Conservation (phyloP, 1,140 invertebrate genomes). For the Thereuonema tuberculata region DNA sequence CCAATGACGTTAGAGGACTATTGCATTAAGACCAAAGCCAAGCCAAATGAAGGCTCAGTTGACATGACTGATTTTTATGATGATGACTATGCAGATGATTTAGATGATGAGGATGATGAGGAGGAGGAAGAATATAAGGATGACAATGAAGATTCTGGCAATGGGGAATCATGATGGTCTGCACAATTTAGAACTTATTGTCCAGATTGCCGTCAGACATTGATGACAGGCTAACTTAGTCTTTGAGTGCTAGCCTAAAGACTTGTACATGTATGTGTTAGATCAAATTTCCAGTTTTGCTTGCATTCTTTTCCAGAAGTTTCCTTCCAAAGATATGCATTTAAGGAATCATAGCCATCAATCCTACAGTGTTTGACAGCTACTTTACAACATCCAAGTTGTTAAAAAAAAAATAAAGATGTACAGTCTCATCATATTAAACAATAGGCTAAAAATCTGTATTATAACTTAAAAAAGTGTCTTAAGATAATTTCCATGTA, state of each 20-base stretch:
- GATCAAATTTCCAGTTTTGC: not conserved
- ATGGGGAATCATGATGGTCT: slow-evolving; percentile 26
- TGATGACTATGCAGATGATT: slow-evolving; percentile 64
- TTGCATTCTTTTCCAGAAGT: not conserved
- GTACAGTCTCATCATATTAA: no score
- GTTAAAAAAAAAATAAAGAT: no score
- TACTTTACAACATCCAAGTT: no score
- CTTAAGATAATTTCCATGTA: no score
- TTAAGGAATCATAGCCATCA: not conserved
- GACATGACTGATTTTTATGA: slow-evolving; percentile 89
- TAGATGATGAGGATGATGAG: slow-evolving; percentile 39
- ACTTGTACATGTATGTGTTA: no score
- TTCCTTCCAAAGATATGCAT: not conserved
- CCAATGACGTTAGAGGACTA: slow-evolving; percentile 97
- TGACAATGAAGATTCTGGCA: slow-evolving; percentile 37
- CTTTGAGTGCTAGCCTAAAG: not conserved
- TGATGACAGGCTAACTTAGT: not conserved
- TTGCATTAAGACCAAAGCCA: slow-evolving; percentile 74
- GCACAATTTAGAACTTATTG: not conserved
- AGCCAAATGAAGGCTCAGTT: slow-evolving; percentile 58
- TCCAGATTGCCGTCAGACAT: not conserved
- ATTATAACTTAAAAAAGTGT: no score
- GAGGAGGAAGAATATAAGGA: slow-evolving; percentile 50
- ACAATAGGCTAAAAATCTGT: no score
- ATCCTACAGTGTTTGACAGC: no score